phyloP scores from a whole-genome alignment of 2,113 vertebrate species.

The Lanius collurio region DNA sequence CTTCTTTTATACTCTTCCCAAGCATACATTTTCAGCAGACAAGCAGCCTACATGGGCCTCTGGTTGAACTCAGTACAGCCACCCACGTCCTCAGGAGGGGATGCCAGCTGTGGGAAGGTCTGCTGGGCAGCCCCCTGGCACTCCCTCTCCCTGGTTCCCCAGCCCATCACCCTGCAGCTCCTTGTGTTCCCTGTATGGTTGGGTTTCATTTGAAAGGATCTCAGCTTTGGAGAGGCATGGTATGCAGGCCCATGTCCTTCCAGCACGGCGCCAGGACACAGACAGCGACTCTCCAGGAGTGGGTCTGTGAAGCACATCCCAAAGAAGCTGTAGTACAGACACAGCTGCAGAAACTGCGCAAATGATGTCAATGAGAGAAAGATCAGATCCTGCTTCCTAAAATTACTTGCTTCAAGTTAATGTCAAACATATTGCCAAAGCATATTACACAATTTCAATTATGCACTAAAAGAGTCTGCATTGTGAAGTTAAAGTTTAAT shows the following conservation, averaged over 20 bases:
- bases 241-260: neutral
- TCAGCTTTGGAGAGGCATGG: neutral
- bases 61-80: rapidly evolving
- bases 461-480: conserved; percentile 19
- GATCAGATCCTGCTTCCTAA: conserved; percentile 13
- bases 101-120: neutral
- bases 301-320: rapidly evolving
- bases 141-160: neutral
- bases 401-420: conserved; percentile 34
- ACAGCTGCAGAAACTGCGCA: neutral
- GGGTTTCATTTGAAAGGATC: neutral
- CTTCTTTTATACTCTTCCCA: neutral
- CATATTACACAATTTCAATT: conserved; percentile 41
- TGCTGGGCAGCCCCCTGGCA: neutral
- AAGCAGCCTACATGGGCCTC: neutral
- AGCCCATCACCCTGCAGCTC: neutral
- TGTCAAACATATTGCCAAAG: conserved; percentile 43
- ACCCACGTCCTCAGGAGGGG: neutral
- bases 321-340: neutral
- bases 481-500: conserved; percentile 54
- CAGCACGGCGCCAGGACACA: neutral
- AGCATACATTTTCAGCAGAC: neutral
- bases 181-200: rapidly evolving
- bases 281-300: neutral
- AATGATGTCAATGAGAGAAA: neutral